Percentiles rank a stretch among this genome's conserved stretches.
These are phyloP conservation scores for Temnothorax longispinosus DNA, from an alignment of 1,140 invertebrate genomes.

Conservation along the genomic window DNA sequence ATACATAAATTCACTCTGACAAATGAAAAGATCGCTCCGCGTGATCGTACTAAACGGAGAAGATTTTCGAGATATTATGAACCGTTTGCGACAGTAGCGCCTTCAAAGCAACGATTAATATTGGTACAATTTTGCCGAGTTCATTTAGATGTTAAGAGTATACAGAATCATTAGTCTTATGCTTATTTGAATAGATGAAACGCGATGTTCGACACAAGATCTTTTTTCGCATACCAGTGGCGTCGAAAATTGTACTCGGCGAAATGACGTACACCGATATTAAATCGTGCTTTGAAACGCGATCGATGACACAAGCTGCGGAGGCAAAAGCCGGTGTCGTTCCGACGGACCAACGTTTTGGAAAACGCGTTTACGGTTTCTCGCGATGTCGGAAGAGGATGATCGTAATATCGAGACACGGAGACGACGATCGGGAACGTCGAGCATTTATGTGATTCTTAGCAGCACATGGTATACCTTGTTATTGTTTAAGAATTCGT, in stretches of 20 bases:
- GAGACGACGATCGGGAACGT: conserved; percentile 55
- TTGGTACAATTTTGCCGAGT: neutral
- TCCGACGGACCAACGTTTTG: neutral
- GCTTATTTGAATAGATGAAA: neutral
- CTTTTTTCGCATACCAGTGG: neutral
- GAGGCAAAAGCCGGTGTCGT: neutral
- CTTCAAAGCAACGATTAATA: neutral
- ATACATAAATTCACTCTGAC: neutral
- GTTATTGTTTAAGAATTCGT: conserved; percentile 83
- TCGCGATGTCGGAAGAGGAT: neutral
- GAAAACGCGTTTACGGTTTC: neutral
- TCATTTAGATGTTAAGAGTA: neutral
- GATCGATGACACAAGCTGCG: neutral
- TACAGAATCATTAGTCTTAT: neutral
- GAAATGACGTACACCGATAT: neutral
- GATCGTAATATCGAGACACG: conserved; percentile 45
- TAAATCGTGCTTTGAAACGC: neutral
- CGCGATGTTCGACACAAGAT: neutral
- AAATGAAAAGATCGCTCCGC: neutral
- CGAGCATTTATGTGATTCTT: conserved; percentile 80
- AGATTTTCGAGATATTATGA: neutral
- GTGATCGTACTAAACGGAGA: neutral
- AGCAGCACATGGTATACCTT: conserved; percentile 81
- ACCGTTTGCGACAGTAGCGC: neutral
- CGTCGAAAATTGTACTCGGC: neutral